Base-by-base conservation (phyloP, 2,888 invertebrate species). In the Tholera decimalis region DNA sequence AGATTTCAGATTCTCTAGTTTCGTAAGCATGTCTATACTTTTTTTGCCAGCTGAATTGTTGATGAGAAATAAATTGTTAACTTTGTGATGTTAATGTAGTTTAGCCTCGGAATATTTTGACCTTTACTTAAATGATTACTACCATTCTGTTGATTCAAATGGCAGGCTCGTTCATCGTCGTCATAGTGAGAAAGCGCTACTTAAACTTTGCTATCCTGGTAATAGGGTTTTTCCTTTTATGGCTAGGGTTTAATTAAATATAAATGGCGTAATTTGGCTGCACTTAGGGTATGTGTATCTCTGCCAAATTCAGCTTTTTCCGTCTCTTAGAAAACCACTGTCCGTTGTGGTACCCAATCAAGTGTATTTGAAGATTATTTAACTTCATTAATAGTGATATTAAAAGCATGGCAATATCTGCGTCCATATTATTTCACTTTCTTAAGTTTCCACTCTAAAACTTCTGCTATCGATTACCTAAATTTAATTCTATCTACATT, bases 401-500 rank as follows among this genome's bases (percentile, higher is more conserved):
- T 39, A 39, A 28, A 22, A 63, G 33, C n/a, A 39, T 39, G 37
- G 9, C 37, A 22, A 28, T 15, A n/a, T 13, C 41, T 7, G 18
- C 15, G 13, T 18, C 11, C 3, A 22, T 4, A 30, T 28, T 37
- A 2, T 22, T 39, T 22, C 15, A 5, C 37, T 68, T 13, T 5
- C 4, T 53, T 5, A 18, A 1, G 51, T 43, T 51, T 11, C 39
- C 24, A 20, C 26, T 53, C 24, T 30, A 15, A 5, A 46, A 57
- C 24, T 28, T 60, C 35, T 54, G 60, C n/a, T n/a, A 41, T 49
- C 20, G 46, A 56, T 47, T 11, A 11, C 18, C 39, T 9, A 53
- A 67, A 73, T 66, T 73, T 53, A 78, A 78, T 65, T 69, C 47
- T 49, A 50, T 63, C 35, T 20, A 44, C 30, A 5, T 65, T 80